Evolutionary conservation across 2,113 vertebrate species (phyloP).

Genomic region (Rhinolophus sinicus): DNA sequence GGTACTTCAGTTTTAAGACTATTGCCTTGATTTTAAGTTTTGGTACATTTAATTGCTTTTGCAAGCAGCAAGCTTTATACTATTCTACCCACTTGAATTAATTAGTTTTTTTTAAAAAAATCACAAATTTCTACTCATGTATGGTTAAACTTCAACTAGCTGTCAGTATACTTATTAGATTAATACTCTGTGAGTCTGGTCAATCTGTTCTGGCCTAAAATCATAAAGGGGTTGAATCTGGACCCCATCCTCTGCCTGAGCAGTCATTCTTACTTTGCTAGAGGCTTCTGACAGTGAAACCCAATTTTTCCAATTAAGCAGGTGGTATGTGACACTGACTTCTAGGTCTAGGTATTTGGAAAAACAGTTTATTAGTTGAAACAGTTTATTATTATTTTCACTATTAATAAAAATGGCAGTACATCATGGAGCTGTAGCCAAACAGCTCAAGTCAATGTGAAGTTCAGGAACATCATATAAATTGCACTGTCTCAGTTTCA

Average conservation of each 20-base stretch:
- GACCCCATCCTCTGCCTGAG: not conserved
- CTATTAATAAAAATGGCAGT: not conserved
- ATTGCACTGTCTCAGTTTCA: not conserved
- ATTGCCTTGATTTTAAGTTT: conserved; percentile 38
- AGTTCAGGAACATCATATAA: not conserved
- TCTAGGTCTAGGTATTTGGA: not conserved
- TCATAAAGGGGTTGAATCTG: not conserved
- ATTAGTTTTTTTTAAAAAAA: not conserved
- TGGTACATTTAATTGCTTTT: conserved; percentile 36
- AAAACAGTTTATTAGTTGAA: not conserved
- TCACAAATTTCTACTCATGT: not conserved
- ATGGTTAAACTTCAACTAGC: not conserved
- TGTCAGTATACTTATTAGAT: not conserved
- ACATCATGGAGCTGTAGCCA: not conserved
- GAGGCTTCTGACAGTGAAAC: not conserved
- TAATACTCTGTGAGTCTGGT: not conserved
- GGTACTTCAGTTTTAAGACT: conserved; percentile 26
- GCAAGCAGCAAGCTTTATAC: not conserved
- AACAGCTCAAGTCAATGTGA: not conserved
- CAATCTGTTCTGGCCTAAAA: not conserved
- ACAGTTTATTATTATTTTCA: not conserved
- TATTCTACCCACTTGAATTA: not conserved
- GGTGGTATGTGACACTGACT: not conserved
- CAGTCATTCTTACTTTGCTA: not conserved
- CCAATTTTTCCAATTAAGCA: not conserved